Evolutionary conservation across 2,797 vertebrate species (phyloP).

Genomic region (Squalus acanthias): DNA sequence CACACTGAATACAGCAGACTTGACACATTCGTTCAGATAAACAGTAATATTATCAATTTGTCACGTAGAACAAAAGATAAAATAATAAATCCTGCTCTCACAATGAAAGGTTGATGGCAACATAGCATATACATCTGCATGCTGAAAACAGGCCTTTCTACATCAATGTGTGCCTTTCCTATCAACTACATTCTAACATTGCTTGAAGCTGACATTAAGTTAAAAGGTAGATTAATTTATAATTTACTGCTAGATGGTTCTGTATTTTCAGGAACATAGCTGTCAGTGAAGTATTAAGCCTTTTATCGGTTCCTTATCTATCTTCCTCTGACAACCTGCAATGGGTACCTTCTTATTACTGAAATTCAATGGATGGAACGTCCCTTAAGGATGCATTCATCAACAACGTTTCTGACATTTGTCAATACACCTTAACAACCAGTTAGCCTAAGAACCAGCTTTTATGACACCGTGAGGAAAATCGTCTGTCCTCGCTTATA

Average conservation of each 20-base stretch:
- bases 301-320: conserved; percentile 48
- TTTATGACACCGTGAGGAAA: conserved; percentile 57
- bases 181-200: conserved; percentile 8
- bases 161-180: conserved; percentile 6
- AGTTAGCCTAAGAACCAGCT: conserved; percentile 61
- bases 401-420: conserved; percentile 55
- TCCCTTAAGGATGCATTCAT: conserved; percentile 51
- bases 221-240: conserved; percentile 37
- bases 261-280: conserved; percentile 31
- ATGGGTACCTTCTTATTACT: conserved; percentile 47
- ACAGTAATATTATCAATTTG: not conserved
- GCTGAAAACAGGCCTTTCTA: not conserved
- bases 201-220: conserved; percentile 30
- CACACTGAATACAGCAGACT: not conserved
- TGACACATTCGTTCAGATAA: conserved; percentile 11
- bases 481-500: conserved; percentile 55
- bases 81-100: not conserved
- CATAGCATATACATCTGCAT: not conserved
- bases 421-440: conserved; percentile 57
- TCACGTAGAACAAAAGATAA: not conserved
- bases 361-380: conserved; percentile 47
- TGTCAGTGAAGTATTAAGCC: conserved; percentile 45
- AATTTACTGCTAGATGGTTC: conserved; percentile 19
- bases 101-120: not conserved
- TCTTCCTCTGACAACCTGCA: conserved; percentile 50